Percentiles rank a stretch among this genome's conserved stretches.
phyloP scores from a whole-genome alignment of 2,888 invertebrate species.

The Anodontia alba region DNA sequence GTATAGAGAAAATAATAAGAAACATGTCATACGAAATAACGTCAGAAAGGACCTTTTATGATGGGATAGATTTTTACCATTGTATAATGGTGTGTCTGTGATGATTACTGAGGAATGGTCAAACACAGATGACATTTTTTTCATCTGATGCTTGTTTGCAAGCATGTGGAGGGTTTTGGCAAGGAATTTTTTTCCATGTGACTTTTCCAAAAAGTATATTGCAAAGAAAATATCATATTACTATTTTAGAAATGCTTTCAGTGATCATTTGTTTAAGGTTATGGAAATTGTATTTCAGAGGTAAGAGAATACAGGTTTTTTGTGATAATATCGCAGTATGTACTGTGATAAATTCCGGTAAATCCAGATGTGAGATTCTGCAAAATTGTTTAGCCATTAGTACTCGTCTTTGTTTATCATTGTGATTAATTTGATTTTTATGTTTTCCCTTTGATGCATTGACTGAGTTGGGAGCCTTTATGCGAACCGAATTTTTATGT shows the following conservation, averaged over 20 bases:
- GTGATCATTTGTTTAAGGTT: not conserved
- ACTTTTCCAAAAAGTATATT: not conserved
- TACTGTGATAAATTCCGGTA: not conserved
- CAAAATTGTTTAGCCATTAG: constrained; percentile 12
- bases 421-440: no score
- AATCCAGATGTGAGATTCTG: not conserved
- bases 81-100: constrained; percentile 34
- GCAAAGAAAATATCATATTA: not conserved
- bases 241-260: not conserved
- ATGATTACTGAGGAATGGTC: constrained; percentile 36
- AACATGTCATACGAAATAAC: constrained; percentile 1
- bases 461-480: no score
- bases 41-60: constrained; percentile 26
- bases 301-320: not conserved
- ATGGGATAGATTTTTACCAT: constrained; percentile 38
- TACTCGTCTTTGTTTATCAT: no score
- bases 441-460: no score
- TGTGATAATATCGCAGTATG: constrained; percentile 3
- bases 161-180: constrained; percentile 34
- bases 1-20: not conserved
- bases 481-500: no score
- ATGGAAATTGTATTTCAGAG: not conserved
- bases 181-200: constrained; percentile 22
- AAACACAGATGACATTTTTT: constrained; percentile 30
- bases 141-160: constrained; percentile 28